These are phyloP conservation scores for Nicator chloris DNA, from an alignment of 2,113 vertebrate species.

Conservation along the genomic window DNA sequence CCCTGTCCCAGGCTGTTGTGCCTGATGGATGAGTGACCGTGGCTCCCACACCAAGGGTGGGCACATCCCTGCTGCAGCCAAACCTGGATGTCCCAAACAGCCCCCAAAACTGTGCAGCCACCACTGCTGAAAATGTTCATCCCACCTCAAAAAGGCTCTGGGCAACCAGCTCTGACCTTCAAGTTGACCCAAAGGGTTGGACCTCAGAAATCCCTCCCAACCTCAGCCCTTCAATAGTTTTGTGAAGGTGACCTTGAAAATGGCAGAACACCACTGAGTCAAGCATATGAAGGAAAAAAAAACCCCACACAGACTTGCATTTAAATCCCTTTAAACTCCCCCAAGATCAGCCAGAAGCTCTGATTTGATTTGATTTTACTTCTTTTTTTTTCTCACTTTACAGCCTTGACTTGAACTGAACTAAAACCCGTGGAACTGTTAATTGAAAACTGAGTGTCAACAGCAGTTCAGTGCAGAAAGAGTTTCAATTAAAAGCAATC, in stretches of 20 bases:
- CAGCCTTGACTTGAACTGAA: neutral
- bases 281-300: neutral
- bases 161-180: neutral
- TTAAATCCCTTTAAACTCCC: neutral
- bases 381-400: neutral
- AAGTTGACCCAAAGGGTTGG: neutral
- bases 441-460: conserved; percentile 41
- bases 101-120: neutral
- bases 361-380: neutral
- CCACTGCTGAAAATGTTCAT: neutral
- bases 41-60: neutral
- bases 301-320: neutral
- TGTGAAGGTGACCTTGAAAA: neutral
- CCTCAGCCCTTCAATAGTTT: neutral
- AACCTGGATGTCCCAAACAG: neutral
- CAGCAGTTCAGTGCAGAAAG: neutral
- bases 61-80: neutral
- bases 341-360: neutral
- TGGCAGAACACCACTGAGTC: neutral
- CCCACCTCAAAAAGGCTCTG: neutral
- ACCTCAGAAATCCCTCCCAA: neutral
- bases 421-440: conserved; percentile 10
- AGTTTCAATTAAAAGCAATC: conserved; percentile 42
- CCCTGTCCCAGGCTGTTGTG: neutral
- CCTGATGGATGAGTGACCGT: rapidly evolving